Evolutionary conservation across 2,113 vertebrate genomes (phyloP).

Genomic region (Microcebus ravelobensis): DNA sequence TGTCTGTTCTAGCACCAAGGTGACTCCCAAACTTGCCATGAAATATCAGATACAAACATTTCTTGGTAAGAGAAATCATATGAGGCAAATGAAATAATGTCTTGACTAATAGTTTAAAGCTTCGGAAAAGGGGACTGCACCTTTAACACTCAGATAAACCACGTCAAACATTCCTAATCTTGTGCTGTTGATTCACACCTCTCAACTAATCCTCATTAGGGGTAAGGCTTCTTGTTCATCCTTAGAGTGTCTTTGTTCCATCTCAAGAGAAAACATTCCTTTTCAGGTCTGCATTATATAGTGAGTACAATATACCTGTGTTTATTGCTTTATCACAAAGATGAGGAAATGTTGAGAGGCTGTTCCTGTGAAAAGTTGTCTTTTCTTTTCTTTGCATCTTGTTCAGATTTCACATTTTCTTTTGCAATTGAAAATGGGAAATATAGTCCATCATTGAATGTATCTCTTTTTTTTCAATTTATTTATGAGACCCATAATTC

Average conservation of each 20-base stretch:
- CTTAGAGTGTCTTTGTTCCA: constrained; percentile 54
- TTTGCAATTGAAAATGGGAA: constrained; percentile 72
- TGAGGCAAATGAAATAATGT: neutral
- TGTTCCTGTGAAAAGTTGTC: constrained; percentile 67
- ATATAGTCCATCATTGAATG: constrained; percentile 62
- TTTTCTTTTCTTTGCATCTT: constrained; percentile 67
- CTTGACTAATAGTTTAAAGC: constrained; percentile 31
- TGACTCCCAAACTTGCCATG: constrained; percentile 46
- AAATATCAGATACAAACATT: constrained; percentile 51
- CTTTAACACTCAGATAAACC: constrained; percentile 83
- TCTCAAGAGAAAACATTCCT: constrained; percentile 59
- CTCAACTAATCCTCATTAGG: constrained; percentile 81
- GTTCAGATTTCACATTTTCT: constrained; percentile 77
- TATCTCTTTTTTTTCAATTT: constrained; percentile 60
- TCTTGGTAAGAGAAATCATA: constrained; percentile 41
- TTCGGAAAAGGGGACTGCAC: constrained; percentile 79
- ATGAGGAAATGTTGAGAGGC: constrained; percentile 76
- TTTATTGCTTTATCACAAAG: constrained; percentile 73
- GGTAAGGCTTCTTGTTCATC: constrained; percentile 65
- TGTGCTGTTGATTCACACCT: constrained; percentile 79
- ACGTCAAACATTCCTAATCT: constrained; percentile 78
- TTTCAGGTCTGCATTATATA: neutral
- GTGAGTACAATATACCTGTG: accelerated
- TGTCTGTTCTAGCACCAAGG: constrained; percentile 40
- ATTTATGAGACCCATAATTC: constrained; percentile 76